Evolutionary conservation across 2,888 invertebrate species (phyloP).

Genomic region (Alcis repandata): DNA sequence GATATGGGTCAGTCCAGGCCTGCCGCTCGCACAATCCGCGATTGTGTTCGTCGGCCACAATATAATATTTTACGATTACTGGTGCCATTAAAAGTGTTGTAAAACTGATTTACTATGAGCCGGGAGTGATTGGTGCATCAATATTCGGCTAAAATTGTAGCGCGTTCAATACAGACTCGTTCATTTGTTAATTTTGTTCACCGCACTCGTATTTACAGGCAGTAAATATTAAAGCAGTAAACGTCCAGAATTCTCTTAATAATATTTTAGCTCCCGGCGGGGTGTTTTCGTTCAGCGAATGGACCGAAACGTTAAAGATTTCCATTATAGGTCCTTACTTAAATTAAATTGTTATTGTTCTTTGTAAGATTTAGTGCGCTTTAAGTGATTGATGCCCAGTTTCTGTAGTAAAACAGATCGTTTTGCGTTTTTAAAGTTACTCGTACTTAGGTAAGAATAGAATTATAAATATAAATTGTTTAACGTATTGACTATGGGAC

Average conservation of each 20-base stretch:
- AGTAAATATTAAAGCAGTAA: constrained; percentile 76
- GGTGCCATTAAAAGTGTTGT: constrained; percentile 78
- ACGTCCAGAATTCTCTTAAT: constrained; percentile 68
- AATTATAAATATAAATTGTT: neutral
- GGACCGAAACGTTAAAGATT: constrained; percentile 40
- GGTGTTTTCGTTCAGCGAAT: constrained; percentile 43
- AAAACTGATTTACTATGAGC: constrained; percentile 79
- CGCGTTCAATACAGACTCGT: constrained; percentile 74
- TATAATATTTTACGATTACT: constrained; percentile 69
- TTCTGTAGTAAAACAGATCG: neutral
- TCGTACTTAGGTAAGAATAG: too few relatives aligned
- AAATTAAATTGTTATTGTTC: constrained; percentile 34
- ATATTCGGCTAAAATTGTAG: constrained; percentile 75
- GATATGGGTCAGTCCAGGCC: constrained; percentile 41
- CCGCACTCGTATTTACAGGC: constrained; percentile 75
- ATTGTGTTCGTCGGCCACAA: constrained; percentile 40
- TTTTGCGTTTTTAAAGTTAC: neutral
- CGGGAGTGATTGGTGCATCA: constrained; percentile 70
- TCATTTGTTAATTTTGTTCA: constrained; percentile 82
- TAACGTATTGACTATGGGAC: neutral
- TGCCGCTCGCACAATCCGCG: constrained; percentile 35
- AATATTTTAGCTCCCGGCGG: constrained; percentile 64
- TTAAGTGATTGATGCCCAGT: constrained; percentile 17
- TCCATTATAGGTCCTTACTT: constrained; percentile 33
- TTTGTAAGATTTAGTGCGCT: constrained; percentile 20